Percentiles rank a stretch among this genome's conserved stretches.
phyloP scores from a whole-genome alignment of 1,140 invertebrate species.

The Eubasilissa regina region DNA sequence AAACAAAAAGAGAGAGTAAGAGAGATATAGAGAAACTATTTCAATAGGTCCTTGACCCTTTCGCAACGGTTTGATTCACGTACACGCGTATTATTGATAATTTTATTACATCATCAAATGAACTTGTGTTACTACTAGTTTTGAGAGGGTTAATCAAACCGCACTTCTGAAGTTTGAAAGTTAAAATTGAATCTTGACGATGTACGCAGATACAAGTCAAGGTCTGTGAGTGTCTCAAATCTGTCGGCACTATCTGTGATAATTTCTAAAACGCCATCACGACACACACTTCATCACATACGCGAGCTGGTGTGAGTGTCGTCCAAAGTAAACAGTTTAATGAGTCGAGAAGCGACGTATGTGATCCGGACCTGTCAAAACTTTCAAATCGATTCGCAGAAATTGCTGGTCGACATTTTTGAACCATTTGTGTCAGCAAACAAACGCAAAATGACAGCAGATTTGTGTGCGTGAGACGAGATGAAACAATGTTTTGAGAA shows the following conservation, averaged over 20 bases:
- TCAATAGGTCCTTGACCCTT: too few relatives aligned
- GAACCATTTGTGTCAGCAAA: background rate
- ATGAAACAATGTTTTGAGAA: too few relatives aligned
- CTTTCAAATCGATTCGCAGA: slow-evolving; percentile 16
- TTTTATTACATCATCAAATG: too few relatives aligned
- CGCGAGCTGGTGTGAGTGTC: background rate
- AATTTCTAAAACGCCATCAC: too few relatives aligned
- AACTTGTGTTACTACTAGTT: too few relatives aligned
- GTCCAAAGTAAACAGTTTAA: slow-evolving; percentile 7
- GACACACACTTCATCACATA: background rate
- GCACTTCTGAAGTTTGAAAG: background rate
- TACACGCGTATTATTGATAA: background rate
- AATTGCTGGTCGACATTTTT: slow-evolving; percentile 11
- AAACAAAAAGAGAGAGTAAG: too few relatives aligned
- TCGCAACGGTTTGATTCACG: background rate
- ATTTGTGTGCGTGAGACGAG: too few relatives aligned
- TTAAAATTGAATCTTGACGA: background rate
- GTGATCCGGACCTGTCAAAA: slow-evolving; percentile 7
- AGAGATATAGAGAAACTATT: too few relatives aligned
- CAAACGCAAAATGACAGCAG: background rate
- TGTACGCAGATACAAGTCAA: too few relatives aligned
- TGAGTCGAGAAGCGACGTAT: background rate
- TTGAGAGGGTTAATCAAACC: too few relatives aligned
- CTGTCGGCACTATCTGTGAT: too few relatives aligned
- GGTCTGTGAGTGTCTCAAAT: too few relatives aligned